Percentiles rank a stretch among this genome's conserved stretches.
These are phyloP conservation scores for Propithecus deckenii DNA, from an alignment of 2,797 vertebrate species.

Conservation along the genomic window DNA sequence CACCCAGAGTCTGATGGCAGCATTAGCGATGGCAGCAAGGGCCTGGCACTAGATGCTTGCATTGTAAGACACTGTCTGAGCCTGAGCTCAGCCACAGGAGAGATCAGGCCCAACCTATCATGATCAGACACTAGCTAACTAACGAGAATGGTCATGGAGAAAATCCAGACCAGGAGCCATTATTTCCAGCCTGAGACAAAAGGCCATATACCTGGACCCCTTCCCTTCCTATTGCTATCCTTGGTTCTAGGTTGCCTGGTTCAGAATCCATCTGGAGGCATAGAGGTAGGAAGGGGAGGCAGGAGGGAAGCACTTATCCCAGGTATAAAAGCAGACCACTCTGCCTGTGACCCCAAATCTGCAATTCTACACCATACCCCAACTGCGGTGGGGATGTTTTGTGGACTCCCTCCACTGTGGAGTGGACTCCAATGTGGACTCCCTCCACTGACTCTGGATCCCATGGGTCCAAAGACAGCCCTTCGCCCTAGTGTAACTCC, in stretches of 20 bases:
- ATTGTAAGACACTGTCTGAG: background rate
- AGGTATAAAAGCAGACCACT: background rate
- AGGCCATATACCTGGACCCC: background rate
- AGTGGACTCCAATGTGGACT: background rate
- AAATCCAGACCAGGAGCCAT: background rate
- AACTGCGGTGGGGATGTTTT: background rate
- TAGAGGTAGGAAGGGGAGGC: accelerated
- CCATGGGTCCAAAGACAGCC: background rate
- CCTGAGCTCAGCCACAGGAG: background rate
- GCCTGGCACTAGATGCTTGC: background rate
- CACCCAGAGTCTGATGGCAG: constrained; percentile 27
- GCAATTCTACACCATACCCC: background rate
- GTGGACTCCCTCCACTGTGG: background rate
- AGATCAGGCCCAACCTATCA: background rate
- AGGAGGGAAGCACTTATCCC: background rate
- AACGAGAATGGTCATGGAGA: background rate
- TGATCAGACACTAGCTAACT: background rate
- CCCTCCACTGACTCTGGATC: background rate
- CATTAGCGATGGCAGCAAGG: background rate
- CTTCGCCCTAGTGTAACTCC: background rate
- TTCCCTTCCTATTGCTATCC: background rate
- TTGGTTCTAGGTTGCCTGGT: background rate
- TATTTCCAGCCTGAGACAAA: background rate
- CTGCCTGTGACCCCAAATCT: background rate
- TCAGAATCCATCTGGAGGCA: background rate